These are phyloP conservation scores for Sceloporus undulatus DNA, from an alignment of 2,113 vertebrate genomes.

Conservation along the genomic window DNA sequence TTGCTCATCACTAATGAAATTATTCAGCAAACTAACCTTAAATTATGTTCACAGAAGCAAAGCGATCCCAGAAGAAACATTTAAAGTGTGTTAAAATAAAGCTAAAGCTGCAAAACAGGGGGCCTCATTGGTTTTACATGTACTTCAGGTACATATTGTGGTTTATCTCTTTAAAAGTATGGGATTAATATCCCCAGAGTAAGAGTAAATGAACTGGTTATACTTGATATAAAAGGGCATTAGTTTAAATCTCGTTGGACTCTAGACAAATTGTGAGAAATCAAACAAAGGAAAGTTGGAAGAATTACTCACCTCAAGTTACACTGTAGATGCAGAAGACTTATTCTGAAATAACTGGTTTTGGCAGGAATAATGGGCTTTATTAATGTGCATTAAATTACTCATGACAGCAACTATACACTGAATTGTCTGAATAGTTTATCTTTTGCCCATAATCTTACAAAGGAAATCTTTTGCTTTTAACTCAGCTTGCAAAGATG, in stretches of 20 bases:
- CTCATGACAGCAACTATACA: background rate
- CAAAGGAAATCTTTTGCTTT: background rate
- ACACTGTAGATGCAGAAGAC: background rate
- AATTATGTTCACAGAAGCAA: constrained; percentile 13
- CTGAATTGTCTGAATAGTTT: background rate
- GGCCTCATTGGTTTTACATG: constrained; percentile 17
- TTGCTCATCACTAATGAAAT: background rate
- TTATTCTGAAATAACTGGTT: constrained; percentile 12
- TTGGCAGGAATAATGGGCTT: constrained; percentile 4
- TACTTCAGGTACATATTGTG: background rate
- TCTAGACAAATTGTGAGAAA: background rate
- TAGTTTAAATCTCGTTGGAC: background rate
- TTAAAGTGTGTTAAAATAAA: background rate
- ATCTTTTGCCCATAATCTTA: background rate
- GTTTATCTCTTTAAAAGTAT: background rate
- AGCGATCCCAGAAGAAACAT: background rate
- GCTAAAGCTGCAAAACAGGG: constrained; percentile 15
- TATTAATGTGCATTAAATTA: constrained; percentile 9
- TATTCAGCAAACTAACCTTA: constrained; percentile 15
- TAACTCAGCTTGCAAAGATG: constrained; percentile 18
- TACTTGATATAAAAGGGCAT: constrained; percentile 7
- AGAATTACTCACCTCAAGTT: background rate
- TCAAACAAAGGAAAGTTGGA: background rate
- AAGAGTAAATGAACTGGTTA: background rate
- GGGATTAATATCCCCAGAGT: background rate